A percentile compares a stretch with the other conserved stretches of the same genome.
phyloP scores from a whole-genome alignment of 1,140 invertebrate genomes.

The Tetramorium alpestre region DNA sequence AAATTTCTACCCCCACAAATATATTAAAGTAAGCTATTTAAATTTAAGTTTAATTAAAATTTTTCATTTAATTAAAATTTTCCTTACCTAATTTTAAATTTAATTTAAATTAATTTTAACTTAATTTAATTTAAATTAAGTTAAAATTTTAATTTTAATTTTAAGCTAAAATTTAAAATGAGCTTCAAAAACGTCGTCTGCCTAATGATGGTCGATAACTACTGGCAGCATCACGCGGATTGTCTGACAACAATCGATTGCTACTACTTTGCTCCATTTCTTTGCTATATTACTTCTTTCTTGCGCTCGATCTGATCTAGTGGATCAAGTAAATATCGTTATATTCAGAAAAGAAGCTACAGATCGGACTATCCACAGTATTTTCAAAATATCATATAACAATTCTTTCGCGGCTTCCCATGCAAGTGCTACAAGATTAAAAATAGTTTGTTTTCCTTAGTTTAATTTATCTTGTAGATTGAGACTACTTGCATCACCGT shows the following conservation, averaged over 20 bases:
- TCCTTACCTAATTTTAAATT: no score
- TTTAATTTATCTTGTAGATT: neutral
- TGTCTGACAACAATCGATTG: neutral
- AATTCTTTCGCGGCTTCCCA: neutral
- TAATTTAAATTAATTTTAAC: no score
- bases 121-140: no score
- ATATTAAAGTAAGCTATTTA: no score
- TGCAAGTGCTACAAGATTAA: neutral
- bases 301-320: neutral
- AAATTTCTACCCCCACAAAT: no score
- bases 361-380: neutral
- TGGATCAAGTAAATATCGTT: neutral
- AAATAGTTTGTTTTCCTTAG: slow-evolving; percentile 10
- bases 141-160: no score
- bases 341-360: neutral
- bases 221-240: neutral
- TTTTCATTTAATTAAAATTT: no score
- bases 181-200: neutral
- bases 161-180: no score
- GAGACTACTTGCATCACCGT: neutral
- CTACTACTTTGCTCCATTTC: slow-evolving; percentile 2
- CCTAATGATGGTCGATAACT: neutral
- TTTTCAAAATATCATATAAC: neutral
- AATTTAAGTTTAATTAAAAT: no score
- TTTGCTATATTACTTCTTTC: neutral